These are phyloP conservation scores for Leuctra nigra DNA, from an alignment of 2,888 invertebrate species.

Conservation along the genomic window DNA sequence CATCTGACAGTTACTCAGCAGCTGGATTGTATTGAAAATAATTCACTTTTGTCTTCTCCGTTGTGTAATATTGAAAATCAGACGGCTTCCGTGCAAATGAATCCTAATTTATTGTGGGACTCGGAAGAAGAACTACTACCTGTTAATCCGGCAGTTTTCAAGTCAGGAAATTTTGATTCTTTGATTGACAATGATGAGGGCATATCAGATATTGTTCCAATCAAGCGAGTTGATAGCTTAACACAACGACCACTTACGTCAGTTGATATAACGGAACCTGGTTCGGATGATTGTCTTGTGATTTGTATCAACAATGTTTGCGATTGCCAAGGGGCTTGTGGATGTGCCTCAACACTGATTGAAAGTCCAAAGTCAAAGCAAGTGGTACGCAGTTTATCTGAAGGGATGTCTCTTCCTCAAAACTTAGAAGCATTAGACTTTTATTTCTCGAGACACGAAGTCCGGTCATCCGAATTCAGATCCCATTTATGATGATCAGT, in stretches of 20 bases:
- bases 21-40: background rate
- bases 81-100: background rate
- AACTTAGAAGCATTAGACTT: background rate
- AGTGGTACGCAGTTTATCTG: conserved; percentile 7
- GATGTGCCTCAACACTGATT: conserved; percentile 31
- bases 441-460: background rate
- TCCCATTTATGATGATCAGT: conserved; percentile 1
- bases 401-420: background rate
- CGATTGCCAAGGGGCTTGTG: conserved; percentile 37
- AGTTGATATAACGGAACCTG: no score
- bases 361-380: background rate
- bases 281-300: no score
- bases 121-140: conserved; percentile 29
- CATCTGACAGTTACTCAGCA: background rate
- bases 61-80: background rate
- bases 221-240: no score
- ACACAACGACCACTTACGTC: no score
- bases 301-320: no score
- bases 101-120: background rate
- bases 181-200: no score
- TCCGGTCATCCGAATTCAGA: background rate
- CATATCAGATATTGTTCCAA: no score
- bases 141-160: no score
- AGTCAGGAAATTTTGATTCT: no score
- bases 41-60: background rate